Evolutionary conservation across 1,140 invertebrate species (phyloP).

Genomic region (Pentalonia nigronervosa): DNA sequence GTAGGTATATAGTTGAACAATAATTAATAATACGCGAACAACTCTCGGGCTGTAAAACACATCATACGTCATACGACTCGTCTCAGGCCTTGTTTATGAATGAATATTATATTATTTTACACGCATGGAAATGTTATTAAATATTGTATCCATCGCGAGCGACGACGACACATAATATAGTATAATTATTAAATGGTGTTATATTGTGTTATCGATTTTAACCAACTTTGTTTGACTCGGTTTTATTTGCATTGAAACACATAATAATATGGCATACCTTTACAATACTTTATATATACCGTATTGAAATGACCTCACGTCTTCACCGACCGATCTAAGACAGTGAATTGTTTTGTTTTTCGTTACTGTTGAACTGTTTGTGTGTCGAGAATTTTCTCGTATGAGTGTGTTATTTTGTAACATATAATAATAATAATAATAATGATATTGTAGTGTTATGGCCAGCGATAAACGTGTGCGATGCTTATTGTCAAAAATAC

Average conservation of each 20-base stretch:
- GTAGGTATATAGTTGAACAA: neutral
- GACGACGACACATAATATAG: neutral
- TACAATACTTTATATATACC: neutral
- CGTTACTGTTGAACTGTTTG: neutral
- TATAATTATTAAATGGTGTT: neutral
- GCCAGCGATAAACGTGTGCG: neutral
- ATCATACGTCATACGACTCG: neutral
- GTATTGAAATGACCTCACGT: constrained; percentile 28
- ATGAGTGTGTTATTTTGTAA: neutral
- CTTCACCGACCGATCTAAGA: neutral
- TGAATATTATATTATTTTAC: neutral
- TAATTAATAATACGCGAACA: neutral
- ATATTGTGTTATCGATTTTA: constrained; percentile 31
- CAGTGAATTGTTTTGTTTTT: constrained; percentile 32
- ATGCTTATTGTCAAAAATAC: neutral
- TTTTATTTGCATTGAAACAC: constrained; percentile 10
- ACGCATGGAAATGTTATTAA: neutral
- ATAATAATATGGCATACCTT: neutral
- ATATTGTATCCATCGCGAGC: neutral
- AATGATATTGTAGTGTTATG: neutral
- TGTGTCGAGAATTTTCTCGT: neutral
- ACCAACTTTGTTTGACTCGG: constrained; percentile 36
- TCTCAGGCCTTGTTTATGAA: neutral
- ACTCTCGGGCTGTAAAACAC: neutral
- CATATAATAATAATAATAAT: neutral